Conservation (phyloP, 2,888 invertebrate species). For the Mellilla xanthometata region DNA sequence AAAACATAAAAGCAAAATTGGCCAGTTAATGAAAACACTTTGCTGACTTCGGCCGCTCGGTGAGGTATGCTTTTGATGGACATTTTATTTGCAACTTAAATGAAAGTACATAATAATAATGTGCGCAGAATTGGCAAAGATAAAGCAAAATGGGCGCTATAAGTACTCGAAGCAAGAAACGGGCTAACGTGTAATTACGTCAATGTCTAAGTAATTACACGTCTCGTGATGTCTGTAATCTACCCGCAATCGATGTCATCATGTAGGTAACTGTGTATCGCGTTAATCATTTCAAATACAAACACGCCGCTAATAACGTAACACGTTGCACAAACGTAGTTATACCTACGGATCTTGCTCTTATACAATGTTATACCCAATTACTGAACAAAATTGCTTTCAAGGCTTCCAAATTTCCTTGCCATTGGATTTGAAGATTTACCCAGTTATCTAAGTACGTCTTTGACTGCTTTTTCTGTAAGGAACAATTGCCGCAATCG, state of each 20-base stretch:
- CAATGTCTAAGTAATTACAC: slow-evolving; percentile 23
- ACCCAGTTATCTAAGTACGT: too few species aligned
- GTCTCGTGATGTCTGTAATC: slow-evolving; percentile 21
- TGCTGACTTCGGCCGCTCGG: too few species aligned
- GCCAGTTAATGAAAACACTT: too few species aligned
- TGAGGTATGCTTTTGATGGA: too few species aligned
- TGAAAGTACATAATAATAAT: neutral
- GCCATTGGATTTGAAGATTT: too few species aligned
- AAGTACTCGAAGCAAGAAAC: slow-evolving; percentile 3
- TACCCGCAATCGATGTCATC: slow-evolving; percentile 27
- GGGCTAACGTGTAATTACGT: slow-evolving; percentile 26
- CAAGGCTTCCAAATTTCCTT: too few species aligned
- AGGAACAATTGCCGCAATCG: neutral
- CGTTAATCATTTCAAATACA: slow-evolving; percentile 20
- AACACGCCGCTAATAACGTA: slow-evolving; percentile 15
- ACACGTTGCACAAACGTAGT: slow-evolving; percentile 8
- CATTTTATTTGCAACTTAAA: too few species aligned
- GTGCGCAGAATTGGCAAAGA: neutral
- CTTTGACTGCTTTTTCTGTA: too few species aligned
- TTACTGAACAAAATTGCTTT: neutral
- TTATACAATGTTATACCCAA: neutral
- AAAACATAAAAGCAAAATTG: too few species aligned
- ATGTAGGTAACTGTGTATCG: slow-evolving; percentile 19
- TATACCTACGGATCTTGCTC: neutral
- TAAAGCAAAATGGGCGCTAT: neutral